These are phyloP conservation scores for Araneus ventricosus DNA, from an alignment of 1,140 invertebrate genomes.

Conservation along the genomic window DNA sequence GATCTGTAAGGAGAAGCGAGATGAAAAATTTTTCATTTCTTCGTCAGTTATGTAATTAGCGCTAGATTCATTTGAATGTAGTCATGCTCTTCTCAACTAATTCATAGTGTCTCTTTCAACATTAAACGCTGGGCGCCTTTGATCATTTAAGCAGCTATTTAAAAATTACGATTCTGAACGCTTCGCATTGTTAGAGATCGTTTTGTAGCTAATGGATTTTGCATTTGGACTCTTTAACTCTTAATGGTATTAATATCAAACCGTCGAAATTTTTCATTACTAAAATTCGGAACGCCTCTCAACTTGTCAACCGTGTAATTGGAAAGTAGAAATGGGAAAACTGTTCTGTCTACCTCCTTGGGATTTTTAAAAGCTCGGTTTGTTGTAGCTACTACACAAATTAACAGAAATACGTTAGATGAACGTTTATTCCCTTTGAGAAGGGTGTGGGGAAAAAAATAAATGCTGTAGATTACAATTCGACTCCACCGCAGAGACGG, in stretches of 20 bases:
- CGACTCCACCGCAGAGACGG: not conserved
- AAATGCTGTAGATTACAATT: slow-evolving; percentile 17
- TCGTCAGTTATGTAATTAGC: slow-evolving; percentile 64
- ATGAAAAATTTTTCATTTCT: slow-evolving; percentile 46
- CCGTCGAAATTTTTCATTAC: slow-evolving; percentile 72
- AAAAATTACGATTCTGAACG: slow-evolving; percentile 65
- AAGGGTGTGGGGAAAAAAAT: slow-evolving; percentile 55
- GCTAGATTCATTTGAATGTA: slow-evolving; percentile 66
- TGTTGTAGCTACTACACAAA: slow-evolving; percentile 65
- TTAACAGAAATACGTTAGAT: slow-evolving; percentile 66
- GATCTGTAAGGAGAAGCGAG: slow-evolving; percentile 19
- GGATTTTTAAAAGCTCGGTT: slow-evolving; percentile 49
- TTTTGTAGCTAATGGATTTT: slow-evolving; percentile 74
- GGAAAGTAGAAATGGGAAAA: slow-evolving; percentile 64
- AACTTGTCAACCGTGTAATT: slow-evolving; percentile 68
- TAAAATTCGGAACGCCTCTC: slow-evolving; percentile 52
- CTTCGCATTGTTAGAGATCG: slow-evolving; percentile 68
- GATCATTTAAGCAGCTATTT: slow-evolving; percentile 74
- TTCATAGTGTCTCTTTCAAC: slow-evolving; percentile 58
- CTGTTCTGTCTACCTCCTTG: slow-evolving; percentile 23
- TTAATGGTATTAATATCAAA: slow-evolving; percentile 74
- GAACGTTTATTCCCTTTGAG: slow-evolving; percentile 53
- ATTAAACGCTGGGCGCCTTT: slow-evolving; percentile 58
- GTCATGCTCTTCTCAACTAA: slow-evolving; percentile 64
- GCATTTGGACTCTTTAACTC: slow-evolving; percentile 70